Conservation (phyloP, 2,888 invertebrate genomes). For the Sinopyrophorus schimmeli region DNA sequence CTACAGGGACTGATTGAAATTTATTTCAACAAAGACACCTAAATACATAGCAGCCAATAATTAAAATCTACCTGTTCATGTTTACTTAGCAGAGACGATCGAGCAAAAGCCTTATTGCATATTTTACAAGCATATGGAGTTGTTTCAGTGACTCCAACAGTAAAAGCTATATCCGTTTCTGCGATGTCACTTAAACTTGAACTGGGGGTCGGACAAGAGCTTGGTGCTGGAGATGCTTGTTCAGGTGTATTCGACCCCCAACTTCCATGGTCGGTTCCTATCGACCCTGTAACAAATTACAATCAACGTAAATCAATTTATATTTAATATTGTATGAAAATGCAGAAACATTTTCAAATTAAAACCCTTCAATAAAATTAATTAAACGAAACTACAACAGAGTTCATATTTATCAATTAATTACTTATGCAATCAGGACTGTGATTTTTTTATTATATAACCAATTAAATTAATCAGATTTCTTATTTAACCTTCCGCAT, state of each 20-base stretch:
- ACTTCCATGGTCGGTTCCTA: constrained; percentile 38
- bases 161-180: constrained; percentile 66
- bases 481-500: too few species aligned
- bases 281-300: constrained; percentile 15
- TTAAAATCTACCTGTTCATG: constrained; percentile 80
- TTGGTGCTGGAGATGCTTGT: constrained; percentile 39
- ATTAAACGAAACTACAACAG: too few species aligned
- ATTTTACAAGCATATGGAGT: constrained; percentile 90
- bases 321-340: too few species aligned
- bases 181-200: constrained; percentile 65
- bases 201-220: constrained; percentile 66
- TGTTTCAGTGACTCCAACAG: constrained; percentile 68
- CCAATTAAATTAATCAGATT: too few species aligned
- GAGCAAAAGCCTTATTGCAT: constrained; percentile 88
- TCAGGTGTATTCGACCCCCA: constrained; percentile 39
- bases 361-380: too few species aligned
- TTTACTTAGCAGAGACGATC: constrained; percentile 84
- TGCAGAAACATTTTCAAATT: too few species aligned
- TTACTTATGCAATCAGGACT: too few species aligned
- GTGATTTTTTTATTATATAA: too few species aligned
- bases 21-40: constrained; percentile 5
- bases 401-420: too few species aligned
- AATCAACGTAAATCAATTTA: background rate
- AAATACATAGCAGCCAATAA: constrained; percentile 4
- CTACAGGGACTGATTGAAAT: background rate